phyloP scores from a whole-genome alignment of 1,140 invertebrate species.

The Drosophila rufa region DNA sequence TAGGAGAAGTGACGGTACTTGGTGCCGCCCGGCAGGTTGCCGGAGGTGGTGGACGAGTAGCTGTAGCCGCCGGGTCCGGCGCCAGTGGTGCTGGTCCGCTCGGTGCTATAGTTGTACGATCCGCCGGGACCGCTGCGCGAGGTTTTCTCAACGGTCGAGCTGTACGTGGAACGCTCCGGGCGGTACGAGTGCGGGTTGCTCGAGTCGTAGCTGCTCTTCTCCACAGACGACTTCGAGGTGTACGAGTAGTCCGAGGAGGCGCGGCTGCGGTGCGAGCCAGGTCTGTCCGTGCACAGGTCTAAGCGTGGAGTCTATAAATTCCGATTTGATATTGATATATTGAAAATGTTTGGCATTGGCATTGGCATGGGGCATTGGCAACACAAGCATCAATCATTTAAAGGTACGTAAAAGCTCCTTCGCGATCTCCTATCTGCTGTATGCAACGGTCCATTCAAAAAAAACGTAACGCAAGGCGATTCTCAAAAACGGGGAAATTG shows the following conservation, averaged over 20 bases:
- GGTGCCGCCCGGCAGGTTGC: slow-evolving; percentile 92
- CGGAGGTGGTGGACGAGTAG: slow-evolving; percentile 91
- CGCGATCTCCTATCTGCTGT: slow-evolving; percentile 22
- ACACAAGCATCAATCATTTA: slow-evolving; percentile 63
- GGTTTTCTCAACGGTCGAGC: slow-evolving; percentile 89
- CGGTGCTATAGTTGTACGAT: slow-evolving; percentile 89
- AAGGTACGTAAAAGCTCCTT: slow-evolving; percentile 55
- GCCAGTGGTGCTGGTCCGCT: slow-evolving; percentile 88
- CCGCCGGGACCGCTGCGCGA: slow-evolving; percentile 88
- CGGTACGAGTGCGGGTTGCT: slow-evolving; percentile 86
- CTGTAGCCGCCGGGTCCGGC: slow-evolving; percentile 93
- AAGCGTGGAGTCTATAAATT: slow-evolving; percentile 92
- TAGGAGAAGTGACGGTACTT: slow-evolving; percentile 93
- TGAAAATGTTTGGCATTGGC: slow-evolving; percentile 50
- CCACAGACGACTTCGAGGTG: slow-evolving; percentile 89
- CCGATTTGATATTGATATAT: slow-evolving; percentile 77
- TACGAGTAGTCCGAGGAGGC: slow-evolving; percentile 90
- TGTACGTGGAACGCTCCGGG: slow-evolving; percentile 88
- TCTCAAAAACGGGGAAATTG: slow-evolving; percentile 69
- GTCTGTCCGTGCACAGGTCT: slow-evolving; percentile 92
- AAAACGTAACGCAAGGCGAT: slow-evolving; percentile 35
- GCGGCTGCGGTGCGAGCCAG: slow-evolving; percentile 87
- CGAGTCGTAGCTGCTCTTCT: slow-evolving; percentile 85
- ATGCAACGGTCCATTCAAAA: slow-evolving; percentile 12
- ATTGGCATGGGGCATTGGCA: slow-evolving; percentile 38